Evolutionary conservation across 1,140 invertebrate species (phyloP).

Genomic region (Phthorimaea operculella): DNA sequence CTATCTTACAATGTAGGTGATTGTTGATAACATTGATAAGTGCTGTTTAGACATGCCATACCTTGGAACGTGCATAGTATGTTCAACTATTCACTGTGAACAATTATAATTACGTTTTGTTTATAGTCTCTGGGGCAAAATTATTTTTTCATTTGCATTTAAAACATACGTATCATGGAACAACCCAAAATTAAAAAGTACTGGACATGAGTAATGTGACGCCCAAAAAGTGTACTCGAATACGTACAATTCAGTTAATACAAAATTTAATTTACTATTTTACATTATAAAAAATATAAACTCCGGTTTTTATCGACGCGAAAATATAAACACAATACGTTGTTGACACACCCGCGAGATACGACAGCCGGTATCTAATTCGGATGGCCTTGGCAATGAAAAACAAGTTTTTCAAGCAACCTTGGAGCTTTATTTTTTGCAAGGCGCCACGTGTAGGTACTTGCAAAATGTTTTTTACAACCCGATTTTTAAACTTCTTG

Average conservation of each 20-base stretch:
- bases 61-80: neutral
- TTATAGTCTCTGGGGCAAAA: neutral
- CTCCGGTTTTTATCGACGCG: slow-evolving; percentile 36
- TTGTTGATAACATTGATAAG: neutral
- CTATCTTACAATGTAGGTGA: neutral
- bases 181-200: neutral
- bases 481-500: neutral
- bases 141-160: too few relatives aligned
- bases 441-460: neutral
- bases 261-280: too few relatives aligned
- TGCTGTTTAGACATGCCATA: slow-evolving; percentile 2
- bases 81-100: too few relatives aligned
- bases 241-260: too few relatives aligned
- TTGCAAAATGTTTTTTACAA: neutral
- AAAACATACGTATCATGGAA: neutral
- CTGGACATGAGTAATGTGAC: too few relatives aligned
- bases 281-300: slow-evolving; percentile 34
- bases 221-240: too few relatives aligned
- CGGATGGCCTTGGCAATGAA: slow-evolving; percentile 64
- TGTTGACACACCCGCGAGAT: slow-evolving; percentile 56
- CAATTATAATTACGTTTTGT: neutral
- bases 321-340: slow-evolving; percentile 53
- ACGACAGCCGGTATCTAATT: slow-evolving; percentile 62
- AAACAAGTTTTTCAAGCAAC: slow-evolving; percentile 52
- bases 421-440: slow-evolving; percentile 26